phyloP scores from a whole-genome alignment of 2,797 vertebrate species.

The Balearica regulorum region DNA sequence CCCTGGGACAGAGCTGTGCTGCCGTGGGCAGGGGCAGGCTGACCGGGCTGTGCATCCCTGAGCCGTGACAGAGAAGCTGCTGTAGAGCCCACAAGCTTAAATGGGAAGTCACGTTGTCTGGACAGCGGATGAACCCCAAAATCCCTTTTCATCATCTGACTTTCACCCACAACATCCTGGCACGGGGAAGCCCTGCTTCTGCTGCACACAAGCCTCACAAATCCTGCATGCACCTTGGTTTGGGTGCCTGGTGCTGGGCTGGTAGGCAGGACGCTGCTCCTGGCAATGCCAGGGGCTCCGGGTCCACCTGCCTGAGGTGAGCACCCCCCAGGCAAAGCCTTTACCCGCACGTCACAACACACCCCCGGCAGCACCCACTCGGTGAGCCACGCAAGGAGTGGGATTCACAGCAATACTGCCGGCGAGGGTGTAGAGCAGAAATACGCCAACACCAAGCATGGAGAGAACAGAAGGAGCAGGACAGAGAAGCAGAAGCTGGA shows the following conservation, averaged over 20 bases:
- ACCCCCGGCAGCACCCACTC: neutral
- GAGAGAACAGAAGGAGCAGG: neutral
- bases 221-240: rapidly evolving
- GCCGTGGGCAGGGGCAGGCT: neutral
- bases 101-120: neutral
- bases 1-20: neutral
- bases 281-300: neutral
- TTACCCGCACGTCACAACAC: neutral
- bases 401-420: neutral
- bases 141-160: neutral
- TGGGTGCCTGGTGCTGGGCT: neutral
- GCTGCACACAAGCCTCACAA: neutral
- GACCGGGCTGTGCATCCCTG: neutral
- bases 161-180: neutral
- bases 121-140: neutral
- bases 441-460: rapidly evolving
- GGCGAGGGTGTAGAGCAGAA: neutral
- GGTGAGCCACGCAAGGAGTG: rapidly evolving
- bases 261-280: neutral
- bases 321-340: neutral
- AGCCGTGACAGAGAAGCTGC: neutral
- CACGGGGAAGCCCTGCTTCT: neutral
- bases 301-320: neutral
- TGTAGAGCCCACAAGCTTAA: neutral
- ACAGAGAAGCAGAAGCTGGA: neutral